A percentile compares a stretch with the other conserved stretches of the same genome.
Conservation (phyloP, 2,113 vertebrate species). For the Pyxicephalus adspersus region DNA sequence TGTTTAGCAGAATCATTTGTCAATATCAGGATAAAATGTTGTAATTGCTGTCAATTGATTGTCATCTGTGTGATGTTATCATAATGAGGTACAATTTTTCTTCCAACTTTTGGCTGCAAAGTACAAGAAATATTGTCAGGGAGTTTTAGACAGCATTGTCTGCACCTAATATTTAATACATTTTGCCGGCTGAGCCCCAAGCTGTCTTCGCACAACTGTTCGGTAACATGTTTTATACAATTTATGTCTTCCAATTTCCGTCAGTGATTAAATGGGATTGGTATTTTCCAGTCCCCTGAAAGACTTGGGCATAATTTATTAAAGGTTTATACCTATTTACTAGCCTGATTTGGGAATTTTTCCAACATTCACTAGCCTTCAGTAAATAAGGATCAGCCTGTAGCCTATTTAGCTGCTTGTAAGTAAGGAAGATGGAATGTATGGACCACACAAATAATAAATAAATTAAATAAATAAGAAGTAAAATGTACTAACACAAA, state of each 20-base stretch:
- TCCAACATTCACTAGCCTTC: conserved; percentile 35
- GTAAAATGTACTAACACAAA: neutral
- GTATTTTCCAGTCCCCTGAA: conserved; percentile 53
- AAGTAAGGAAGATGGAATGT: conserved; percentile 24
- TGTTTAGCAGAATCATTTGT: conserved; percentile 36
- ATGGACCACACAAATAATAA: conserved; percentile 32
- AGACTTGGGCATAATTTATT: conserved; percentile 49
- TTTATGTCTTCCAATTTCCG: conserved; percentile 55
- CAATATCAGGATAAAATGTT: conserved; percentile 49
- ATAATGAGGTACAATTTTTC: conserved; percentile 38
- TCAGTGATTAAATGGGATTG: conserved; percentile 53
- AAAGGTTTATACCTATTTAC: conserved; percentile 51
- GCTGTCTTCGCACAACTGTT: conserved; percentile 55
- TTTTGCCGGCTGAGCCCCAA: conserved; percentile 36
- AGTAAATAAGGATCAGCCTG: conserved; percentile 34
- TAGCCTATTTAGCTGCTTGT: conserved; percentile 25
- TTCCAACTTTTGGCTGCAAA: conserved; percentile 23
- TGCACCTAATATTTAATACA: conserved; percentile 54
- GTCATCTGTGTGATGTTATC: conserved; percentile 49
- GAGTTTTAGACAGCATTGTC: conserved; percentile 41
- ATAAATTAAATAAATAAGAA: neutral
- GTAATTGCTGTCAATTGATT: conserved; percentile 54
- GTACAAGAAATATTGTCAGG: conserved; percentile 43
- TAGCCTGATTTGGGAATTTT: conserved; percentile 41
- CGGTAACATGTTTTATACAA: conserved; percentile 49